Conservation (phyloP, 2,113 vertebrate species). For the Taurulus bubalis region DNA sequence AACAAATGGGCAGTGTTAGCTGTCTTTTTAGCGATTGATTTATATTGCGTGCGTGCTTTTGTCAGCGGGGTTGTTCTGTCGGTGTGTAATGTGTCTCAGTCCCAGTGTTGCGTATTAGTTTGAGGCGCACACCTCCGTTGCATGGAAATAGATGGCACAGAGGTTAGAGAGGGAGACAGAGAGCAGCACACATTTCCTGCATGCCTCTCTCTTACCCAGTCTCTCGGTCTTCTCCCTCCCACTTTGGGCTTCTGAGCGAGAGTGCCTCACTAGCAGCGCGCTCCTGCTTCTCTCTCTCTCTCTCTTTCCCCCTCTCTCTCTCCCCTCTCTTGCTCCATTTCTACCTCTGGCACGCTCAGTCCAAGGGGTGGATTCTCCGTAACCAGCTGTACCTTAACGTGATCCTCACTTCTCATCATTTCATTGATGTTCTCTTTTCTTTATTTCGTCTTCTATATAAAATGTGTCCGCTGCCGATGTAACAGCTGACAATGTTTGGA, state of each 20-base stretch:
- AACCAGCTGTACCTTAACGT: slow-evolving; percentile 70
- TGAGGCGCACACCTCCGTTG: slow-evolving; percentile 26
- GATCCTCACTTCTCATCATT: slow-evolving; percentile 42
- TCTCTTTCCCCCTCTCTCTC: slow-evolving; percentile 39
- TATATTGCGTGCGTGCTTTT: slow-evolving; percentile 21
- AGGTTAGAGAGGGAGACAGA: slow-evolving; percentile 34
- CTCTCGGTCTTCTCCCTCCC: slow-evolving; percentile 54
- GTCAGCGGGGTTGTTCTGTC: slow-evolving; percentile 14
- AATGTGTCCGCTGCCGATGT: slow-evolving; percentile 21
- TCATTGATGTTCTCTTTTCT: slow-evolving; percentile 31
- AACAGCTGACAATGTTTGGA: slow-evolving; percentile 40
- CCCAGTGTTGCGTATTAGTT: slow-evolving; percentile 24
- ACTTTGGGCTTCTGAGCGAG: slow-evolving; percentile 47
- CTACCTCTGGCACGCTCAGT: slow-evolving; percentile 51
- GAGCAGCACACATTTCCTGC: slow-evolving; percentile 68
- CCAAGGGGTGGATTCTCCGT: slow-evolving; percentile 61
- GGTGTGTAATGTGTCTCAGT: slow-evolving; percentile 35
- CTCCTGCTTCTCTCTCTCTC: slow-evolving; percentile 26
- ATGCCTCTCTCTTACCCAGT: slow-evolving; percentile 61
- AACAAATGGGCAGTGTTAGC: slow-evolving; percentile 5
- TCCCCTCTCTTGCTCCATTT: slow-evolving; percentile 31
- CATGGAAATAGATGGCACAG: slow-evolving; percentile 70
- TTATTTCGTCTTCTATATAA: slow-evolving; percentile 3
- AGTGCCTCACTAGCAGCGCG: slow-evolving; percentile 29
- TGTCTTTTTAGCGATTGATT: slow-evolving; percentile 21